Evolutionary conservation across 2,113 vertebrate genomes (phyloP), one percentile per base, ranked within the genome.

Genomic region (Zosterops lateralis): DNA sequence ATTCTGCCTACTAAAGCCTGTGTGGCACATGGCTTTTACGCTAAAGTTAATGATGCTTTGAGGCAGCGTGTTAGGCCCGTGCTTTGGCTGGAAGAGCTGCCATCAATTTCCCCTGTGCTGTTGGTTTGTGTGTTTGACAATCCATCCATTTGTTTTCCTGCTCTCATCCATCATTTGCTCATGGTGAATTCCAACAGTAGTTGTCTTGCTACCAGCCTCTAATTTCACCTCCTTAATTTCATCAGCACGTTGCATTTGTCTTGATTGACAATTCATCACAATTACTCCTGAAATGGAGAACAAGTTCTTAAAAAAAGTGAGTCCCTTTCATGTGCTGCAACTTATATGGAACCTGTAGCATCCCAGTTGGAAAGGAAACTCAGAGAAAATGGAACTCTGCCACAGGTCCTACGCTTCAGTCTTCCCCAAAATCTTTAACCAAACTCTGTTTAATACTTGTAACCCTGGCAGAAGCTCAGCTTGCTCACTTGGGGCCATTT

Each of bases 31-130:
- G 94, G 80, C 53, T 96, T 87, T 95, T 89, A 28, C 84, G 19
- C 86, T 50, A 48, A 91, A 92, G 77, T 93, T 96, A 95, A 96
- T 93, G 92, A 94, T 82, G 94, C 94, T 95, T 87, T 92, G 65
- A 94, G 84, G 81, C 92, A 94, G 74, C 0, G 1, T 73, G 84
- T 77, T 81, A 61, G 80, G 89, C 75, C 91, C 0, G 0, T 68
- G 84, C 87, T 92, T 38, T 54, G 87, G 70, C 87, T 87, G 89
- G n/a, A 92, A 58, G 71, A 70, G 92, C 54, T 89, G 87, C 77
- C 89, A 95, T 96, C 81, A 93, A 95, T 96, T 95, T 93, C 91
- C 87, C 6, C 0, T n/a, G 68, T 87, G 92, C 87, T 87, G 74
- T 82, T 9, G 9, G 58, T 82, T 91, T 66, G 38, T 50, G 7